These are phyloP conservation scores for Panagrolaimus sp. DNA, from an alignment of 1,140 invertebrate genomes.

Conservation along the genomic window DNA sequence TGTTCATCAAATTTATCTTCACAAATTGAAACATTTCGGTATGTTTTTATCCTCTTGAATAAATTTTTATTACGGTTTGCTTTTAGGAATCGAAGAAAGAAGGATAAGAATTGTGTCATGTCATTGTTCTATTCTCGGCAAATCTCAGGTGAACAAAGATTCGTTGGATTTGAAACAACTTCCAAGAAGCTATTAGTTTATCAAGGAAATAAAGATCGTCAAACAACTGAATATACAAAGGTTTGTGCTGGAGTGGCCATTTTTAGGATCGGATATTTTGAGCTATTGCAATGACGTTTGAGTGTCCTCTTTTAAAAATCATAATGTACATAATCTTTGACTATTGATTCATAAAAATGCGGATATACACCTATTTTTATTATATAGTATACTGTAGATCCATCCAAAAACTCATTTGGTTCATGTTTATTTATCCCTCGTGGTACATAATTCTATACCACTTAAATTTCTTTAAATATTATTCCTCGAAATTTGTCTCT, in stretches of 20 bases:
- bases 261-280: neutral
- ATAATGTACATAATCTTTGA: too few species aligned
- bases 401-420: too few species aligned
- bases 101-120: conserved; percentile 13
- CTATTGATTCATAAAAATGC: too few species aligned
- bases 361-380: too few species aligned
- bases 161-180: conserved; percentile 11
- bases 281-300: too few species aligned
- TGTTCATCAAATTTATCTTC: neutral
- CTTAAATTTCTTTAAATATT: too few species aligned
- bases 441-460: too few species aligned
- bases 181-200: neutral
- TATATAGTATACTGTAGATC: too few species aligned
- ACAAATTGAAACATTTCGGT: conserved; percentile 6
- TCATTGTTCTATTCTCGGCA: conserved; percentile 5
- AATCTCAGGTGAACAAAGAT: conserved; percentile 7
- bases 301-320: too few species aligned
- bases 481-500: too few species aligned
- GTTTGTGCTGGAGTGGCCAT: too few species aligned
- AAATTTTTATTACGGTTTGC: neutral
- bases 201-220: neutral
- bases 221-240: neutral
- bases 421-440: too few species aligned
- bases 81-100: neutral
- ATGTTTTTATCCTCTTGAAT: neutral